These are phyloP conservation scores for Trichosurus vulpecula DNA, from an alignment of 2,797 vertebrate genomes.

Conservation along the genomic window DNA sequence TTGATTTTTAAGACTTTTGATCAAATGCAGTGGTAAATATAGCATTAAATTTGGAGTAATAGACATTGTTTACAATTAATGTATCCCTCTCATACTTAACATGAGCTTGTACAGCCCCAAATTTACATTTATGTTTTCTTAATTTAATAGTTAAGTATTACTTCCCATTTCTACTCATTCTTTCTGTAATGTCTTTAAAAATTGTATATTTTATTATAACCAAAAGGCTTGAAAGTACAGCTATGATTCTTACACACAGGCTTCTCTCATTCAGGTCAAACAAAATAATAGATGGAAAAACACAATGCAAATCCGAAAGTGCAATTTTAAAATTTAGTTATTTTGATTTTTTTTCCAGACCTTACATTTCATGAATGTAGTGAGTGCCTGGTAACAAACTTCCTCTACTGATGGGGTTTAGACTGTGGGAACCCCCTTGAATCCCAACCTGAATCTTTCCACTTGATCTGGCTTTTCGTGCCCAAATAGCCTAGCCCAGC, in stretches of 20 bases:
- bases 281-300: background rate
- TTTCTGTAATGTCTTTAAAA: constrained; percentile 17
- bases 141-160: constrained; percentile 18
- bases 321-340: background rate
- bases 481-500: too few species aligned
- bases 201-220: constrained; percentile 2
- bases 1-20: constrained; percentile 23
- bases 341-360: background rate
- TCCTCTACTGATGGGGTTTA: too few species aligned
- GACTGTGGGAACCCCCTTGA: too few species aligned
- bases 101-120: background rate
- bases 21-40: constrained; percentile 7
- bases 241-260: background rate
- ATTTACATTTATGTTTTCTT: constrained; percentile 1
- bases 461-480: too few species aligned
- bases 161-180: constrained; percentile 14
- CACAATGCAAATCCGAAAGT: background rate
- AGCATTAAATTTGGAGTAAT: constrained; percentile 23
- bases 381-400: background rate
- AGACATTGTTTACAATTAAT: constrained; percentile 3
- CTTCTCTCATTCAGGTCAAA: background rate
- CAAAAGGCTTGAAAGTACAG: background rate
- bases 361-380: background rate
- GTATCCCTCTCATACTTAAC: constrained; percentile 19
- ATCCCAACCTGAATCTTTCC: too few species aligned